A percentile compares a stretch with the other conserved stretches of the same genome.
Conservation (phyloP, 1,140 invertebrate species). For the Oreohelix idahoensis region DNA sequence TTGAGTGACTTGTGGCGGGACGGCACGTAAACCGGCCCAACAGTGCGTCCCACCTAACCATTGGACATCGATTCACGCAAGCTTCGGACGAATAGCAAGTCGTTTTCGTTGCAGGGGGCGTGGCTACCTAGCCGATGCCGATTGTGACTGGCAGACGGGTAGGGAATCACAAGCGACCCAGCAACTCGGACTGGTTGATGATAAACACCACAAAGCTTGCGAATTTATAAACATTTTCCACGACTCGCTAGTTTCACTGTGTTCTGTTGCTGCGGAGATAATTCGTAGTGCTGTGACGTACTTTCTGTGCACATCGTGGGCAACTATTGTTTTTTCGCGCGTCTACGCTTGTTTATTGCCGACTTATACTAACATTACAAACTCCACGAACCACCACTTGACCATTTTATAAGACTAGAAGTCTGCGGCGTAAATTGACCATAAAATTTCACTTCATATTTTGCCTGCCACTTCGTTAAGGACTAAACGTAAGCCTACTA, state of each 20-base stretch:
- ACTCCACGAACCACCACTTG: neutral
- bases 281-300: neutral
- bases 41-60: neutral
- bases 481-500: too few relatives aligned
- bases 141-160: neutral
- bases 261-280: neutral
- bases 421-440: too few relatives aligned
- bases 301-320: neutral
- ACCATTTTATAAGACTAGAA: neutral
- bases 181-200: conserved; percentile 14
- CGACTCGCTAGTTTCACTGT: conserved; percentile 12
- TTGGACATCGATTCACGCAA: neutral
- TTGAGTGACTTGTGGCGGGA: neutral
- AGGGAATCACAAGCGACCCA: neutral
- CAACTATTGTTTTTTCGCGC: conserved; percentile 22
- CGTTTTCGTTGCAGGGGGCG: neutral
- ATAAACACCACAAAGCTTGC: conserved; percentile 16
- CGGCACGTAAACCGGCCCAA: neutral
- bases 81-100: neutral
- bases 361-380: neutral
- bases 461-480: too few relatives aligned
- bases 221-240: conserved; percentile 26
- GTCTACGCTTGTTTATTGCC: conserved; percentile 19
- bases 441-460: too few relatives aligned
- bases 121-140: neutral